phyloP scores from a whole-genome alignment of 2,888 invertebrate genomes.

The Oscheius sp. region DNA sequence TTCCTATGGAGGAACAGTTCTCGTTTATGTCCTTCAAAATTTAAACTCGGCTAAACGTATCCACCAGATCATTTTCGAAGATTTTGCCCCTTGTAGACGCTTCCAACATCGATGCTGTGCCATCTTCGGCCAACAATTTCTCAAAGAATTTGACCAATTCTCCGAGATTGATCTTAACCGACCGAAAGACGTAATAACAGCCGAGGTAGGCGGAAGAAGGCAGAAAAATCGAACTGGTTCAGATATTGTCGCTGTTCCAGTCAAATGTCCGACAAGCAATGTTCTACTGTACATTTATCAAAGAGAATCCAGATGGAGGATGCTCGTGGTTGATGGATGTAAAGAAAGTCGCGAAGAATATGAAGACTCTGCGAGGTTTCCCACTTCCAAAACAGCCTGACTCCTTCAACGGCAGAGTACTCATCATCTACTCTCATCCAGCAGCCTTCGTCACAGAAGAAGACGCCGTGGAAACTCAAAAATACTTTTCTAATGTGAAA shows the following conservation, averaged over 20 bases:
- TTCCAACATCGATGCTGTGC: not conserved
- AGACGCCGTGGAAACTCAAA: no score
- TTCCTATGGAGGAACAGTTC: not conserved
- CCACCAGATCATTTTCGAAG: not conserved
- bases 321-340: not conserved
- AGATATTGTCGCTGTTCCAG: not conserved
- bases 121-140: not conserved
- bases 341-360: not conserved
- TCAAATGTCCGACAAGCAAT: not conserved
- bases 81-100: not conserved
- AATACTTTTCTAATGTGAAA: no score
- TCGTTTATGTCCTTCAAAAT: not conserved
- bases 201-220: no score
- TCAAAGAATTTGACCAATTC: no score
- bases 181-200: no score
- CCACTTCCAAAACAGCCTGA: not conserved
- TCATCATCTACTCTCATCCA: not conserved
- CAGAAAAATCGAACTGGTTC: no score
- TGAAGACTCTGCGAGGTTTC: not conserved
- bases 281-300: not conserved
- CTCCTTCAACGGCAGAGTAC: not conserved
- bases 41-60: not conserved
- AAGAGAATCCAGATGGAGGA: not conserved
- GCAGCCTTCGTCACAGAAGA: not conserved
- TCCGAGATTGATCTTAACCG: no score